These are phyloP conservation scores for Stegostoma tigrinum DNA, from an alignment of 2,113 vertebrate genomes.

Conservation along the genomic window DNA sequence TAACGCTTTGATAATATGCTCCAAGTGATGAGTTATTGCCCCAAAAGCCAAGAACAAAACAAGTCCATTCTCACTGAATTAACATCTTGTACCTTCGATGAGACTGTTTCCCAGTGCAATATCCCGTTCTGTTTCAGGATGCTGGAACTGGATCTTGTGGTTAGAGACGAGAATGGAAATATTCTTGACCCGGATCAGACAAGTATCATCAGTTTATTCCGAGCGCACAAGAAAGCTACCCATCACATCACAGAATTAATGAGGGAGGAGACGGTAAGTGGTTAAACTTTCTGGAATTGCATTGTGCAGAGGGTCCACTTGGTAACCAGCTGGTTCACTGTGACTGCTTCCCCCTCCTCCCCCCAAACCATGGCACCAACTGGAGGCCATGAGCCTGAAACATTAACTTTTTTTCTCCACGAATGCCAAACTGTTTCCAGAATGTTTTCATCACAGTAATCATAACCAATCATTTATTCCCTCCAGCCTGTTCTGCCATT, in stretches of 20 bases:
- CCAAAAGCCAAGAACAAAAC: background rate
- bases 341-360: too few relatives aligned
- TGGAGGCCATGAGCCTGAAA: background rate
- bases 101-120: too few relatives aligned
- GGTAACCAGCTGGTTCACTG: background rate
- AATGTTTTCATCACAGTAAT: background rate
- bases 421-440: background rate
- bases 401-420: background rate
- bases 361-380: background rate
- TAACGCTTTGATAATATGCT: background rate
- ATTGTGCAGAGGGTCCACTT: background rate
- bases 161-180: slow-evolving; percentile 48
- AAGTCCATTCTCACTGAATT: background rate
- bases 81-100: background rate
- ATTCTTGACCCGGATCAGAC: slow-evolving; percentile 50
- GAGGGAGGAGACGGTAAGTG: slow-evolving; percentile 49
- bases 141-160: slow-evolving; percentile 47
- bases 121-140: slow-evolving; percentile 29
- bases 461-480: background rate
- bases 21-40: background rate
- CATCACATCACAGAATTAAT: slow-evolving; percentile 43
- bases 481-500: too few relatives aligned
- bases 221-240: slow-evolving; percentile 39
- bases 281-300: background rate
- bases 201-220: slow-evolving; percentile 52